Evolutionary conservation across 2,797 vertebrate genomes (phyloP).

Genomic region (Heteromormyrus szaboi): DNA sequence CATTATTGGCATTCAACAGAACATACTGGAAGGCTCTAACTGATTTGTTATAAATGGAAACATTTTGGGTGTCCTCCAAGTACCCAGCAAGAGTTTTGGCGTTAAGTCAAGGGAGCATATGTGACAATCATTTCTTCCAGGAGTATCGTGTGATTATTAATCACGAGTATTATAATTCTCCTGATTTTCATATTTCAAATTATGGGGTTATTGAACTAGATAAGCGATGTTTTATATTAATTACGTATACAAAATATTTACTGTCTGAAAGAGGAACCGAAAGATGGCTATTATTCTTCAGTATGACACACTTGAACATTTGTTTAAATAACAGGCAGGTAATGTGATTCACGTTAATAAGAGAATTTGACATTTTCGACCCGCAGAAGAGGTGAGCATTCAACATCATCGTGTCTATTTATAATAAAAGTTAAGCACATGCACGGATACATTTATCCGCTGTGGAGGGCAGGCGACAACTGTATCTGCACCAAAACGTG

Average conservation of each 20-base stretch:
- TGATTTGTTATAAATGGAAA: constrained; percentile 8
- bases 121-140: background rate
- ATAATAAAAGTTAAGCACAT: background rate
- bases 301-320: background rate
- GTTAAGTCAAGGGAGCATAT: background rate
- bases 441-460: background rate
- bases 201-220: background rate
- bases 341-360: background rate
- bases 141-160: background rate
- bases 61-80: constrained; percentile 4
- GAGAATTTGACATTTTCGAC: background rate
- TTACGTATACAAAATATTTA: background rate
- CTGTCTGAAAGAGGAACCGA: background rate
- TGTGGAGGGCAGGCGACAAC: background rate
- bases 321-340: background rate
- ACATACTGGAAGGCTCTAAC: background rate
- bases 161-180: constrained; percentile 1
- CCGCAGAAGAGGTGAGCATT: background rate
- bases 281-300: background rate
- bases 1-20: background rate
- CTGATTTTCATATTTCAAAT: background rate
- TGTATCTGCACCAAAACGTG: constrained; percentile 17
- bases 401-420: background rate
- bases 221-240: background rate
- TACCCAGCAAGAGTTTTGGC: background rate